Base-by-base conservation (phyloP, 2,888 invertebrate species). In the Scelioninae gen. 1 region DNA sequence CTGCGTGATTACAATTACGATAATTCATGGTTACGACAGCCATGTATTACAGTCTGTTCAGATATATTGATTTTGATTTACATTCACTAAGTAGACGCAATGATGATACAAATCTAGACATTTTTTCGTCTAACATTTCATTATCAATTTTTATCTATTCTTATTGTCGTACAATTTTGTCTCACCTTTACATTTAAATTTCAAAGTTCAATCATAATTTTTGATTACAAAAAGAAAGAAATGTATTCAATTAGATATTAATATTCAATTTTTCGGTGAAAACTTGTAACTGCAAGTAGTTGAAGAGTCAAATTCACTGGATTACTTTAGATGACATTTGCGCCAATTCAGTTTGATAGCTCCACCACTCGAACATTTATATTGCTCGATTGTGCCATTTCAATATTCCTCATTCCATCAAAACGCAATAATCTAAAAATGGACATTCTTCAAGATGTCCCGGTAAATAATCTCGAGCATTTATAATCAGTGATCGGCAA, bases 1-100 rank as follows among this genome's bases (percentile, higher is more conserved):
- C 68, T 29, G 47, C 23, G 34, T 58, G 69, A 56, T 69, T 58
- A 53, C 69, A 58, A 69, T 58, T 56, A 56, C 43, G 16, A 23
- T 55, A 55, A 56, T 68, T 31, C 68, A 32, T 29, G 40, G 68
- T 56, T 68, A 16, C 53, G 40, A 51, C 51, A 55, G 15, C 65
- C 53, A 10, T 16, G 43, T 31, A 55, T 51, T 51, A 51, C 38
- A 16, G 49, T 38, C 65, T 13, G 58, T 58, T 43, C 40, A 23
- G 11, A 1, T 23, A n/a, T 43, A 58, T 58, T 58, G 58, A 58
- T 58, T 58, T 43, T 40, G 40, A 43, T 58, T 58, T 56, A 56
- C 38, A 15, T 56, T 34, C 56, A 16, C 38, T 16, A 38, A 38
- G 38, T 16, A 11, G 16, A 13, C 53, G 53, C 32, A 53, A 53